Evolutionary conservation across 1,140 invertebrate genomes (phyloP).

Genomic region (Drosophila punjabiensis): DNA sequence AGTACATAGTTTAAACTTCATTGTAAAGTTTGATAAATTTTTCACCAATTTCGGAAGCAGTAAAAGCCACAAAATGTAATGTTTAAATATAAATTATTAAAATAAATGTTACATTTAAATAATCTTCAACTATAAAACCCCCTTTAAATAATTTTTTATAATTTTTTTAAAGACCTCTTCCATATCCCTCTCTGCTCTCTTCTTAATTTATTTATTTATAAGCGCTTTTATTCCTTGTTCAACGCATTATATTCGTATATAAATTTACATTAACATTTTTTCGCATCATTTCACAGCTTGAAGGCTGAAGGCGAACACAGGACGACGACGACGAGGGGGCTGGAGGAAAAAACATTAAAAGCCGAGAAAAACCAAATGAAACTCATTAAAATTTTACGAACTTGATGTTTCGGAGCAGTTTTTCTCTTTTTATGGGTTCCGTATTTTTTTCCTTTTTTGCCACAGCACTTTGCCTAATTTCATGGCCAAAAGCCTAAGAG

Average conservation of each 20-base stretch:
- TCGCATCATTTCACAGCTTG: conserved; percentile 66
- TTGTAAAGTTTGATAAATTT: too few relatives aligned
- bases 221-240: conserved; percentile 67
- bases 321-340: too few relatives aligned
- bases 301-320: conserved; percentile 1
- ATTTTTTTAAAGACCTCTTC: neutral
- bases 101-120: neutral
- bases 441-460: conserved; percentile 40
- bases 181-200: neutral
- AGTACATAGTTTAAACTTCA: too few relatives aligned
- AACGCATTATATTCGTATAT: conserved; percentile 76
- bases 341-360: conserved; percentile 52
- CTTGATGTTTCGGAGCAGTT: conserved; percentile 74
- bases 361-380: conserved; percentile 65
- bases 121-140: too few relatives aligned
- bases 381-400: conserved; percentile 84
- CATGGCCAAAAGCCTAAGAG: conserved; percentile 50
- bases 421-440: conserved; percentile 76
- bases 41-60: too few relatives aligned
- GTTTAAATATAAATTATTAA: neutral
- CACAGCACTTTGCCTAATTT: conserved; percentile 77
- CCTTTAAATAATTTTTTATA: neutral
- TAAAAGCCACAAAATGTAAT: too few relatives aligned
- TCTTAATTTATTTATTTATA: conserved; percentile 64
- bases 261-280: conserved; percentile 82